Evolutionary conservation across 2,888 invertebrate species (phyloP).

Genomic region (Lasioglossum pauxillum): DNA sequence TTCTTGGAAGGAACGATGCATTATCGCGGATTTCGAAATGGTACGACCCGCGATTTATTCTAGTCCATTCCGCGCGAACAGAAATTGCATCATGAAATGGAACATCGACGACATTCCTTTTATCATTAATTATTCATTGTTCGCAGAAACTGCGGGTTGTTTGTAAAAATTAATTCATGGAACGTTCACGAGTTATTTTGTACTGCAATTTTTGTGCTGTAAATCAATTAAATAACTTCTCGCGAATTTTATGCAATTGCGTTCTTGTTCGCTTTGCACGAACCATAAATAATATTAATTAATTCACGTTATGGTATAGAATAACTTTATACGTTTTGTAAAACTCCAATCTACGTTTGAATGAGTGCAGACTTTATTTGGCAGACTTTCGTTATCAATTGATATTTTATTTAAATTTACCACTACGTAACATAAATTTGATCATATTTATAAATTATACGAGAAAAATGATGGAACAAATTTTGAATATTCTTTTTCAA

Average conservation of each 20-base stretch:
- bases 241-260: background rate
- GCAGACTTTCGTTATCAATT: background rate
- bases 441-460: background rate
- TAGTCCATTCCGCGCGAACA: slow-evolving; percentile 3
- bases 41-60: slow-evolving; percentile 40
- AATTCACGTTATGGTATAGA: background rate
- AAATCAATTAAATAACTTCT: background rate
- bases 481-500: background rate
- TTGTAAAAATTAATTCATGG: background rate
- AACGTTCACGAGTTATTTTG: background rate
- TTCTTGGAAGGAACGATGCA: slow-evolving; percentile 24
- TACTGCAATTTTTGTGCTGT: background rate
- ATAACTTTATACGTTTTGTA: background rate
- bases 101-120: background rate
- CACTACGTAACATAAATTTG: background rate
- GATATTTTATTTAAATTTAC: background rate
- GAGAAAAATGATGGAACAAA: background rate
- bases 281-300: background rate
- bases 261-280: background rate
- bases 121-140: slow-evolving; percentile 3
- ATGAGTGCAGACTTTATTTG: background rate
- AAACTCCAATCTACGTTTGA: background rate
- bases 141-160: background rate
- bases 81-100: slow-evolving; percentile 24
- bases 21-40: slow-evolving; percentile 42